phyloP scores from a whole-genome alignment of 2,797 vertebrate genomes.

The Clarias laeviceps region DNA sequence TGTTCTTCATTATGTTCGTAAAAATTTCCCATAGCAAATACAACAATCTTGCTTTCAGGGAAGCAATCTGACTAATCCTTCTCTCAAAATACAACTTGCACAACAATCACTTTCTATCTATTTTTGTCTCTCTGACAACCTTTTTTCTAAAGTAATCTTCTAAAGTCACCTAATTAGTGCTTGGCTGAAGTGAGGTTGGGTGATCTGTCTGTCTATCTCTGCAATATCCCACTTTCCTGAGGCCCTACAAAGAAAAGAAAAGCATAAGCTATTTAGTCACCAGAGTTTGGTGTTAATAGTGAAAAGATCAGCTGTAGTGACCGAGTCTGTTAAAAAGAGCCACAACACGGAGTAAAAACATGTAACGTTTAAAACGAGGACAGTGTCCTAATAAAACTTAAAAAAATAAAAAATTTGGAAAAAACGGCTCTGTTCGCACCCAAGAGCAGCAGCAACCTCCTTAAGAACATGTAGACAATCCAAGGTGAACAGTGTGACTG shows the following conservation, averaged over 20 bases:
- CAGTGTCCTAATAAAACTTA: slow-evolving; percentile 69
- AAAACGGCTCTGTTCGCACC: slow-evolving; percentile 20
- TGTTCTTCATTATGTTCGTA: background rate
- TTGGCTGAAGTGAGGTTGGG: background rate
- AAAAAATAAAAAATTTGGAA: background rate
- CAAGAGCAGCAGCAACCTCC: slow-evolving; percentile 40
- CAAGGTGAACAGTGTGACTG: slow-evolving; percentile 39
- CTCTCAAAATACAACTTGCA: background rate
- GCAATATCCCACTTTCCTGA: background rate
- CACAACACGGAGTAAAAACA: slow-evolving; percentile 63
- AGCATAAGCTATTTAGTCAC: background rate
- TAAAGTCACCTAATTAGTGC: background rate
- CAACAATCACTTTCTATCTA: background rate
- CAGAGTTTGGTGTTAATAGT: slow-evolving; percentile 60
- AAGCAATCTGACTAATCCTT: background rate
- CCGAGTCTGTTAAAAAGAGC: slow-evolving; percentile 73
- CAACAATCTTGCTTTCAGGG: background rate
- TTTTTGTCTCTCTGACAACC: background rate
- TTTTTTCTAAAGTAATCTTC: background rate
- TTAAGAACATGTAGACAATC: slow-evolving; percentile 24
- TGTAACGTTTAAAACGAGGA: slow-evolving; percentile 65
- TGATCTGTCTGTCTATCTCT: slow-evolving; percentile 1
- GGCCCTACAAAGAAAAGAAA: background rate
- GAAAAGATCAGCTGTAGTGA: slow-evolving; percentile 64
- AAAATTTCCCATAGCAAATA: background rate